These are phyloP conservation scores for Clarias macrocephalus DNA, from an alignment of 2,113 vertebrate genomes.

Conservation along the genomic window DNA sequence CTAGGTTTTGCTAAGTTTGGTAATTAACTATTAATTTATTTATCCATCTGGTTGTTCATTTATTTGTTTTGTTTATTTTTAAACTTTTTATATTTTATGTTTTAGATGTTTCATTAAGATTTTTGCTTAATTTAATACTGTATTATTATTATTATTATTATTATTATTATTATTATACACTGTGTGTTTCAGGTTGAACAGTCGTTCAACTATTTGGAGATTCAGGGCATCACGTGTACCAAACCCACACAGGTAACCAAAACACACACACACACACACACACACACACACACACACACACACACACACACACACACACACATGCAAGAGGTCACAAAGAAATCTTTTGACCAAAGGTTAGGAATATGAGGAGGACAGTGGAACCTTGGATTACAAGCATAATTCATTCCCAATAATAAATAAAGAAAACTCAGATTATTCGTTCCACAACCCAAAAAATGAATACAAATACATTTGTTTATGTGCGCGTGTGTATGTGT, in stretches of 20 bases:
- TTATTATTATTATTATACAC: background rate
- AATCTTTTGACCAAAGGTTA: background rate
- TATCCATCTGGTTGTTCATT: too few relatives aligned
- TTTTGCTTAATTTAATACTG: background rate
- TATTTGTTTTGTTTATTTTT: background rate
- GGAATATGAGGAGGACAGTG: too few relatives aligned
- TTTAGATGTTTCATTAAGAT: background rate
- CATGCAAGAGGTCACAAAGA: background rate
- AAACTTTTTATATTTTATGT: background rate
- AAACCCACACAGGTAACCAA: slow-evolving; percentile 86
- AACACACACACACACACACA: background rate
- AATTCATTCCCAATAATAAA: too few relatives aligned
- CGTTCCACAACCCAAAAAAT: too few relatives aligned
- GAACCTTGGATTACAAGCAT: too few relatives aligned
- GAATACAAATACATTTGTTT: too few relatives aligned
- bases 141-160: background rate
- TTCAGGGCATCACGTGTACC: slow-evolving; percentile 88
- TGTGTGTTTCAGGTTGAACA: slow-evolving; percentile 83
- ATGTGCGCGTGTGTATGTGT: too few relatives aligned
- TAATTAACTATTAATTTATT: background rate
- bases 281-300: background rate
- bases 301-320: background rate
- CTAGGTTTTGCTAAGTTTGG: background rate
- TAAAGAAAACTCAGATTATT: too few relatives aligned
- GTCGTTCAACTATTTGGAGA: slow-evolving; percentile 95